Evolutionary conservation across 2,113 vertebrate species (phyloP).

Genomic region (Monarcha castaneiventris): DNA sequence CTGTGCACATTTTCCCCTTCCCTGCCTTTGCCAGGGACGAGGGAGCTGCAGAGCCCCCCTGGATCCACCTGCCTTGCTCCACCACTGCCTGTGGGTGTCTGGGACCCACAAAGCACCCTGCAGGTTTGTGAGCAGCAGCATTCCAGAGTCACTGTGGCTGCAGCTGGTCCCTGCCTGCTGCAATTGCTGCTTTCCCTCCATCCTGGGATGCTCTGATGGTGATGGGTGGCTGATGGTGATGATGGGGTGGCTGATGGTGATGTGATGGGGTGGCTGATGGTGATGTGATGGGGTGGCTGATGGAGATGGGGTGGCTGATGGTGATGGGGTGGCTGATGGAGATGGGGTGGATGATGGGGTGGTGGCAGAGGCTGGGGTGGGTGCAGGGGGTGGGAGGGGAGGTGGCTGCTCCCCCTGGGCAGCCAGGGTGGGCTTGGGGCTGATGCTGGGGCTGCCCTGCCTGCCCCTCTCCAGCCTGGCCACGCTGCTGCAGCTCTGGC

Average conservation of each 20-base stretch:
- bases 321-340: background rate
- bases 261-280: too few relatives aligned
- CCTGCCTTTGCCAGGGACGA: background rate
- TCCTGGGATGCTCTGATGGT: background rate
- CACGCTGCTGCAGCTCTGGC: background rate
- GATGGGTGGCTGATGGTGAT: background rate
- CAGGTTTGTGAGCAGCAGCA: background rate
- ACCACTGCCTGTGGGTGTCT: background rate
- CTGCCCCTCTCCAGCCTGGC: background rate
- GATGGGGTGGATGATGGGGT: too few relatives aligned
- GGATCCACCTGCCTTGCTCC: background rate
- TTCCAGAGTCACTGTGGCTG: background rate
- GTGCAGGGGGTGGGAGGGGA: background rate
- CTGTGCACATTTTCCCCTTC: fast-evolving
- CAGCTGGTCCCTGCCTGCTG: background rate
- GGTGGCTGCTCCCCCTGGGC: background rate
- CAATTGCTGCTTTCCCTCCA: background rate
- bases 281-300: background rate
- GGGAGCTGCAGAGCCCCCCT: background rate
- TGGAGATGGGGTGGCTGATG: background rate
- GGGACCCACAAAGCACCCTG: background rate
- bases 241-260: background rate
- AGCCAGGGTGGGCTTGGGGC: too few relatives aligned
- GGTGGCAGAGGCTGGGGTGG: background rate
- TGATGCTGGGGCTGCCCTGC: fast-evolving